Percentiles rank a stretch among this genome's conserved stretches.
These are phyloP conservation scores for Hecatera dysodea DNA, from an alignment of 2,888 invertebrate species.

Conservation along the genomic window DNA sequence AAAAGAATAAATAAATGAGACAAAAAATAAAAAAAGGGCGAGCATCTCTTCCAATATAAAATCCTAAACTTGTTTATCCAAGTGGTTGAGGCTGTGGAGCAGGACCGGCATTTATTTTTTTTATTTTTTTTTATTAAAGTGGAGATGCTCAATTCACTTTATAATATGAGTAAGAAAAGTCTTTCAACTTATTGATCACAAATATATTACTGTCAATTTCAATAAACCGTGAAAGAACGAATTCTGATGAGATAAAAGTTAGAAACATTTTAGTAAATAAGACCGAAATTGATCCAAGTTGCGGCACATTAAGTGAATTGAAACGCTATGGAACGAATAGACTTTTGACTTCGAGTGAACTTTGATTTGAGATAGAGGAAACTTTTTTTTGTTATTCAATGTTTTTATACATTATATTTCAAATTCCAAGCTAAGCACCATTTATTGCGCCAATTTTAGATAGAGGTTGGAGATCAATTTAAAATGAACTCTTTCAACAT, in stretches of 20 bases:
- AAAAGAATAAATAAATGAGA: too few species aligned
- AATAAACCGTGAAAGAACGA: constrained; percentile 32
- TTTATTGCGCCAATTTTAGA: neutral
- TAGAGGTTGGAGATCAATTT: neutral
- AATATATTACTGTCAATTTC: constrained; percentile 43
- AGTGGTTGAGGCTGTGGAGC: too few species aligned
- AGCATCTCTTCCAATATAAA: too few species aligned
- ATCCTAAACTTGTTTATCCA: too few species aligned
- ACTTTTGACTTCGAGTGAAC: constrained; percentile 26
- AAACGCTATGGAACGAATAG: constrained; percentile 31
- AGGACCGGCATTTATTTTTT: too few species aligned
- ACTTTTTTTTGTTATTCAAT: constrained; percentile 13
- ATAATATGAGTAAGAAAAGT: constrained; percentile 22
- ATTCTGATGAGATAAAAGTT: constrained; percentile 51
- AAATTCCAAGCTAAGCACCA: constrained; percentile 14
- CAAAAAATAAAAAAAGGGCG: too few species aligned
- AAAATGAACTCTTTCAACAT: neutral
- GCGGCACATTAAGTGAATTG: constrained; percentile 29
- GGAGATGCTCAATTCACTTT: constrained; percentile 9
- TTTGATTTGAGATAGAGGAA: constrained; percentile 29
- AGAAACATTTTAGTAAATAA: constrained; percentile 40
- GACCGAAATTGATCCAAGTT: constrained; percentile 29
- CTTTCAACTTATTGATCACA: constrained; percentile 40
- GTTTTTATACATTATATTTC: constrained; percentile 26
- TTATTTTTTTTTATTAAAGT: too few species aligned